Evolutionary conservation across 2,888 invertebrate genomes (phyloP).

Genomic region (Parnassius glacialis): DNA sequence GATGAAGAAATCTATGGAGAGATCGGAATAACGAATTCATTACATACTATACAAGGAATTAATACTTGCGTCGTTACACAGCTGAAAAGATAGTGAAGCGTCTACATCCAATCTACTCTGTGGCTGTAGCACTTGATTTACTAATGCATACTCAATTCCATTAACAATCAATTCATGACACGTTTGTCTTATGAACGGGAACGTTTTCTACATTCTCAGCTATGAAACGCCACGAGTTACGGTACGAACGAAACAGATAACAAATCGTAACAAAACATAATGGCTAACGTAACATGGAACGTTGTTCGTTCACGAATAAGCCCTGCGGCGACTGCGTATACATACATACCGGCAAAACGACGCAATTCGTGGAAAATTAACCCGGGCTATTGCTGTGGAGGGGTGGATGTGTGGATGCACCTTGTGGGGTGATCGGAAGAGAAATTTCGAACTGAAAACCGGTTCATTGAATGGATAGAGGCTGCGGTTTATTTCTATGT

Average conservation of each 20-base stretch:
- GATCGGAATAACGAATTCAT: constrained; percentile 76
- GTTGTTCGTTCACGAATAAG: constrained; percentile 72
- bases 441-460: constrained; percentile 40
- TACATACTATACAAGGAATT: constrained; percentile 76
- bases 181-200: neutral
- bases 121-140: neutral
- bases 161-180: constrained; percentile 44
- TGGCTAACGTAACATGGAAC: constrained; percentile 64
- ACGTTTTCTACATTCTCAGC: constrained; percentile 43
- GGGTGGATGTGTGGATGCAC: constrained; percentile 49
- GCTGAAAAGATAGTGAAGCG: constrained; percentile 39
- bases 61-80: constrained; percentile 61
- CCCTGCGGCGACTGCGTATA: constrained; percentile 75
- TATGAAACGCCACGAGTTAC: constrained; percentile 58
- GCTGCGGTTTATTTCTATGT: constrained; percentile 65
- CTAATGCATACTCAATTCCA: constrained; percentile 55
- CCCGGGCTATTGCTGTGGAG: constrained; percentile 69
- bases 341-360: constrained; percentile 44
- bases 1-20: constrained; percentile 74
- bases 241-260: constrained; percentile 70
- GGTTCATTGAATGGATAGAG: constrained; percentile 51
- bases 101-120: constrained; percentile 9
- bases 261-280: constrained; percentile 67
- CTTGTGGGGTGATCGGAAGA: constrained; percentile 29
- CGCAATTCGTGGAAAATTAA: constrained; percentile 65